Conservation (phyloP, 2,113 vertebrate species). For the Pholis gunnellus region DNA sequence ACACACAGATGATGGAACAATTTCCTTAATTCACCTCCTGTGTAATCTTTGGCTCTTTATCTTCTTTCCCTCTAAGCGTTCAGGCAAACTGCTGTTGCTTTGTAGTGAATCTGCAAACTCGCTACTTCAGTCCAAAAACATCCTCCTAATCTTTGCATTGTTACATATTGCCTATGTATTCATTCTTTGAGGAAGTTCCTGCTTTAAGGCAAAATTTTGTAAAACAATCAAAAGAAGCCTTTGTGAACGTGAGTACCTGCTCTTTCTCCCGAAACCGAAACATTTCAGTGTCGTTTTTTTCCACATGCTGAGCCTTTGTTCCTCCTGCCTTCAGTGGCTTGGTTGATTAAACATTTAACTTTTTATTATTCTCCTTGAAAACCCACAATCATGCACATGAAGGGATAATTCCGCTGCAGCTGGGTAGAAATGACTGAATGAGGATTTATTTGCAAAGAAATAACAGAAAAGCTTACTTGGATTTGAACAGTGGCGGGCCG, state of each 20-base stretch:
- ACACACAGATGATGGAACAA: slow-evolving; percentile 18
- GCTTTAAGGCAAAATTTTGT: slow-evolving; percentile 20
- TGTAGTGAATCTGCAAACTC: slow-evolving; percentile 47
- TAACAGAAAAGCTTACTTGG: background rate
- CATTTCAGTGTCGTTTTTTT: slow-evolving; percentile 11
- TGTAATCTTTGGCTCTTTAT: slow-evolving; percentile 24
- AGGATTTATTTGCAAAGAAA: slow-evolving; percentile 16
- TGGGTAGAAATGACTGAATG: background rate
- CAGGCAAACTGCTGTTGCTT: slow-evolving; percentile 31
- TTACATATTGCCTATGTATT: slow-evolving; percentile 14
- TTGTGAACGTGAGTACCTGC: slow-evolving; percentile 7
- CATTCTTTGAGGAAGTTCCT: slow-evolving; percentile 2
- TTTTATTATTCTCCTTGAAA: slow-evolving; percentile 12
- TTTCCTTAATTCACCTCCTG: slow-evolving; percentile 52
- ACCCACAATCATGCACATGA: background rate
- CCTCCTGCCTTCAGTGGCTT: slow-evolving; percentile 2
- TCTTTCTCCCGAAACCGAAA: background rate
- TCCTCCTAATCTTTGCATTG: slow-evolving; percentile 26
- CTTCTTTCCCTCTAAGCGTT: slow-evolving; percentile 7
- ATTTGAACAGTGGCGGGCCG: too few relatives aligned
- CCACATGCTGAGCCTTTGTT: background rate
- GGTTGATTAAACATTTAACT: slow-evolving; percentile 38
- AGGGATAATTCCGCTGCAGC: slow-evolving; percentile 3
- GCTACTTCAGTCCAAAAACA: slow-evolving; percentile 33
- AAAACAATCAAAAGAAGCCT: slow-evolving; percentile 17